phyloP scores from a whole-genome alignment of 2,797 vertebrate genomes.

The Merluccius polli region DNA sequence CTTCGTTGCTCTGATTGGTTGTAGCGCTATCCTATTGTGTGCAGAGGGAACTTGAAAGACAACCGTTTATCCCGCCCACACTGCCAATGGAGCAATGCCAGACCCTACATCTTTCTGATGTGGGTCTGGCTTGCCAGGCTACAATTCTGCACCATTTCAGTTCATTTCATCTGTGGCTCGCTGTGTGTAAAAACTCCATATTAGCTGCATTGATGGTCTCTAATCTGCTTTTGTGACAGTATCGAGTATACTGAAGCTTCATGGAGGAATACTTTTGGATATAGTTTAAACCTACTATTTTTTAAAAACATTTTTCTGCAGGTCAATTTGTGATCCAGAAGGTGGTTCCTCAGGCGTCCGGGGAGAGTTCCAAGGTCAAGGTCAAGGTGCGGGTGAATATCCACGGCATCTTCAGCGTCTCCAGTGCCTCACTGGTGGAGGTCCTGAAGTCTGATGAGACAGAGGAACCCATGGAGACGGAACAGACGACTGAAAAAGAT shows the following conservation, averaged over 20 bases:
- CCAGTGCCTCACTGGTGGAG: constrained; percentile 93
- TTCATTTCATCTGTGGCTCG: neutral
- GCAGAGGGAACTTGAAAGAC: too few species aligned
- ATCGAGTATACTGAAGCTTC: neutral
- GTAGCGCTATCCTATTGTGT: too few species aligned
- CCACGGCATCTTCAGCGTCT: constrained; percentile 95
- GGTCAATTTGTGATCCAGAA: constrained; percentile 95
- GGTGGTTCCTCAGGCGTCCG: constrained; percentile 89
- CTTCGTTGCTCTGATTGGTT: too few species aligned
- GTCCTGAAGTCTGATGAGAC: constrained; percentile 87
- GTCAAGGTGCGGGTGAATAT: constrained; percentile 96
- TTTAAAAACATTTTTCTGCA: constrained; percentile 49
- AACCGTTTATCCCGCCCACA: too few species aligned
- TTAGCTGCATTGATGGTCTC: neutral
- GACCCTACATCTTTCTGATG: too few species aligned
- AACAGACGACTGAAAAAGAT: constrained; percentile 81
- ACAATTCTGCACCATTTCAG: neutral
- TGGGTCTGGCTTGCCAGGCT: too few species aligned
- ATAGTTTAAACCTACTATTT: neutral
- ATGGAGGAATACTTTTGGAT: neutral
- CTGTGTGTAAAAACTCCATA: neutral
- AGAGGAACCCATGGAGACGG: constrained; percentile 96
- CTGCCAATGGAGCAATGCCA: too few species aligned
- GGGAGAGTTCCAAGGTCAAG: constrained; percentile 95
- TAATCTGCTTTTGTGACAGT: neutral